Conservation (phyloP, 30 jellyfish, hydroid and myxozoan species). For the Catostylus mosaicus region DNA sequence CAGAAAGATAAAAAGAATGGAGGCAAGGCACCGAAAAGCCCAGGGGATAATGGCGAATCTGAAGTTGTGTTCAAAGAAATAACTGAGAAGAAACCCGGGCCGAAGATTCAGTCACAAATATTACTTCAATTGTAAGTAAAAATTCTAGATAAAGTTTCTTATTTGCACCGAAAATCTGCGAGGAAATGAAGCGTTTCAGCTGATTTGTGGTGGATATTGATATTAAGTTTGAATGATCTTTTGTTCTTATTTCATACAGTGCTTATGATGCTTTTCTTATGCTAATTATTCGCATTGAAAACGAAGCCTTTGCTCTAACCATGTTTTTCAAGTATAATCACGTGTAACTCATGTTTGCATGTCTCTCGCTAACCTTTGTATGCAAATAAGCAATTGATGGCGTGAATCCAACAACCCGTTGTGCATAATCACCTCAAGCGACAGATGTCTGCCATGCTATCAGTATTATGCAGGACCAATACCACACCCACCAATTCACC, state of each 20-base stretch:
- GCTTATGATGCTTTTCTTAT: constrained; percentile 16
- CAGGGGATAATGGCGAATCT: constrained; percentile 6
- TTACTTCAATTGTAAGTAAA: constrained; percentile 83
- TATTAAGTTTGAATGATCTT: constrained; percentile 2
- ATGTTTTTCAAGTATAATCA: constrained; percentile 7
- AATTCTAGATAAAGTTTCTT: neutral
- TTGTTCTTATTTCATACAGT: neutral
- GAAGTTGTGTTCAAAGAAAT: constrained; percentile 61
- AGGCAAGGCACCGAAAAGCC: neutral
- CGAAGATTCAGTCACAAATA: constrained; percentile 11
- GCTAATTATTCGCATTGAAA: constrained; percentile 19
- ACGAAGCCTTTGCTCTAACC: constrained; percentile 12
- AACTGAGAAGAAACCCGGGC: constrained; percentile 28
- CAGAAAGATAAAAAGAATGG: constrained; percentile 8
- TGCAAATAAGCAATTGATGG: constrained; percentile 26
- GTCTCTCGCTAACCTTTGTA: constrained; percentile 42
- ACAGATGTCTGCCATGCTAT: constrained; percentile 45
- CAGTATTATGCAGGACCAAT: too few relatives aligned
- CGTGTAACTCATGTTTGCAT: constrained; percentile 25
- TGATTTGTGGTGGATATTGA: constrained; percentile 2
- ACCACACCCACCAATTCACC: too few relatives aligned
- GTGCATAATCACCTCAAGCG: neutral
- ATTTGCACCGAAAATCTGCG: neutral
- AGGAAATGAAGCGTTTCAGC: constrained; percentile 43
- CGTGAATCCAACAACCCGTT: constrained; percentile 49